These are phyloP conservation scores for Corella eumyota DNA, from an alignment of 23 tunicate genomes.

Conservation along the genomic window DNA sequence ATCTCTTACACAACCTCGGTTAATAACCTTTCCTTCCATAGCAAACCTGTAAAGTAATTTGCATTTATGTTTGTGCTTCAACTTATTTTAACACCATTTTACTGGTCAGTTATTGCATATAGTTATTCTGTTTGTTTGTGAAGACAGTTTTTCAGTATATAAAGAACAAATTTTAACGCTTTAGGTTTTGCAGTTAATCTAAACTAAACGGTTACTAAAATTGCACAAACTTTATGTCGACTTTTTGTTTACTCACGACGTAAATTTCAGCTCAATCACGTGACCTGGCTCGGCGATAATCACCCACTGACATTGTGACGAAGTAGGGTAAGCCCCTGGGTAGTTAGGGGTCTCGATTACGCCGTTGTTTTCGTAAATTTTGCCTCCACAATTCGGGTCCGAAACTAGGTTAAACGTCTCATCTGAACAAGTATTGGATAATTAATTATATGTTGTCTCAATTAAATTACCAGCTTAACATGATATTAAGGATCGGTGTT, in stretches of 20 bases:
- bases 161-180: not conserved
- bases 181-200: not conserved
- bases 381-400: constrained; percentile 50
- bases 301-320: constrained; percentile 50
- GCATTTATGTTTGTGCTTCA: too few relatives aligned
- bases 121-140: not conserved
- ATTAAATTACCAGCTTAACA: too few relatives aligned
- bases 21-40: constrained; percentile 15
- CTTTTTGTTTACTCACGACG: constrained; percentile 20
- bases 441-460: too few relatives aligned
- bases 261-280: constrained; percentile 31
- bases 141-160: not conserved
- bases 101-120: not conserved
- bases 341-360: constrained; percentile 32
- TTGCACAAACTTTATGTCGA: not conserved
- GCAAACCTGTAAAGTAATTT: constrained; percentile 26
- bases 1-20: constrained; percentile 50
- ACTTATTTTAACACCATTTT: not conserved
- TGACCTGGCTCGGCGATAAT: constrained; percentile 35
- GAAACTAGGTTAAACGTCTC: constrained; percentile 21
- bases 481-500: too few relatives aligned
- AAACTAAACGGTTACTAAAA: not conserved
- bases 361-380: constrained; percentile 37
- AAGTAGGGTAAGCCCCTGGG: constrained; percentile 39
- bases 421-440: not conserved